Percentiles rank a stretch among this genome's conserved stretches.
phyloP scores from a whole-genome alignment of 2,113 vertebrate species.

The Serinus canaria region DNA sequence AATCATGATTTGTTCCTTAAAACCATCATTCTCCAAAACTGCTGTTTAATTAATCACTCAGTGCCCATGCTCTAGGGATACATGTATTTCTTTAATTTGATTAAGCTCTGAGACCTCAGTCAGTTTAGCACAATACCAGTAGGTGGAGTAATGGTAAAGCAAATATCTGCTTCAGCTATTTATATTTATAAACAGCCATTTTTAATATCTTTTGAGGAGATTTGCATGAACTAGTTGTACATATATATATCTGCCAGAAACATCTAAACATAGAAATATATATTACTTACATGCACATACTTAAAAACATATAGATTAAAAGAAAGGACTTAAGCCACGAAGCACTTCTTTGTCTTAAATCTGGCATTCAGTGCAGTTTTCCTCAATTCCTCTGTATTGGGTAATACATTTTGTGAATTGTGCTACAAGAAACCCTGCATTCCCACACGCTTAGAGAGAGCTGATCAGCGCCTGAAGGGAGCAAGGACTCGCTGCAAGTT shows the following conservation, averaged over 20 bases:
- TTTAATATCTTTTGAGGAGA: conserved; percentile 31
- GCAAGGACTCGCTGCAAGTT: background rate
- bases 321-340: background rate
- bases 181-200: conserved; percentile 40
- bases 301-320: background rate
- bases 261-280: background rate
- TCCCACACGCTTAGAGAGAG: background rate
- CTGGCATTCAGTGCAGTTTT: background rate
- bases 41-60: background rate
- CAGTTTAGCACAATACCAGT: conserved; percentile 69
- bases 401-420: background rate
- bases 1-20: background rate
- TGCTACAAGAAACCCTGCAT: background rate
- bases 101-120: background rate
- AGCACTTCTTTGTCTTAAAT: background rate
- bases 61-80: background rate
- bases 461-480: background rate
- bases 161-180: conserved; percentile 53
- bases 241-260: background rate
- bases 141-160: conserved; percentile 81
- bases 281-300: background rate
- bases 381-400: background rate
- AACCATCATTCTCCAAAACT: background rate
- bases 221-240: conserved; percentile 45
- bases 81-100: background rate